These are phyloP conservation scores for Villa cingulata DNA, from an alignment of 2,888 invertebrate genomes.

Conservation along the genomic window DNA sequence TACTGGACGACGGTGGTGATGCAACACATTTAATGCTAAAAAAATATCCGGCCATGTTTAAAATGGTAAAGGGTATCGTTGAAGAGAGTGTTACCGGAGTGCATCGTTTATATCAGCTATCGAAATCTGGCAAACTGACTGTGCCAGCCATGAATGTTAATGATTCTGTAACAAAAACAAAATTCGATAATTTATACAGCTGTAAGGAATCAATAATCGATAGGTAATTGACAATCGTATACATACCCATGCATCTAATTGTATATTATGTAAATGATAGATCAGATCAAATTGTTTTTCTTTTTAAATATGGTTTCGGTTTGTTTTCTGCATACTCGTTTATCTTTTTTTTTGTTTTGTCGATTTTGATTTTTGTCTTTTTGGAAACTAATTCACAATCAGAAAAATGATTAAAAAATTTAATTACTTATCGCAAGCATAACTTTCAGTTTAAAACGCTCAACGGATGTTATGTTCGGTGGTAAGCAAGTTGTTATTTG, in stretches of 20 bases:
- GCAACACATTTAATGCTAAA: conserved; percentile 93
- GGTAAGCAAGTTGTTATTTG: conserved; percentile 93
- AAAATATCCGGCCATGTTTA: conserved; percentile 86
- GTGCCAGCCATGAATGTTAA: conserved; percentile 98
- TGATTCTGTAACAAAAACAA: conserved; percentile 95
- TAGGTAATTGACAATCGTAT: conserved; percentile 45
- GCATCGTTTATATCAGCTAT: conserved; percentile 87
- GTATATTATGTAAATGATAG: too few species aligned
- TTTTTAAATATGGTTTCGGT: too few species aligned
- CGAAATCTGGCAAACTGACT: conserved; percentile 83
- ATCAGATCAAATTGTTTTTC: too few species aligned
- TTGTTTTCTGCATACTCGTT: too few species aligned
- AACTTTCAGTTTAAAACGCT: conserved; percentile 35
- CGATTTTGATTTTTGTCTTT: too few species aligned
- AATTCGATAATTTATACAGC: conserved; percentile 93
- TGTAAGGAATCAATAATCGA: conserved; percentile 86
- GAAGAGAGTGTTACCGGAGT: conserved; percentile 98
- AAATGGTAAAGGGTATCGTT: conserved; percentile 89
- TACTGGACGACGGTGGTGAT: conserved; percentile 93
- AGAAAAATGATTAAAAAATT: background rate
- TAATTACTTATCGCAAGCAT: background rate
- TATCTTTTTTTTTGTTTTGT: too few species aligned
- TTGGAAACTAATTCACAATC: too few species aligned
- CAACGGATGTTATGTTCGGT: conserved; percentile 85
- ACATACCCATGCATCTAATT: too few species aligned